Percentiles rank a stretch among this genome's conserved stretches.
Evolutionary conservation across 2,113 vertebrate species (phyloP).

Genomic region (Chrysemys picta): DNA sequence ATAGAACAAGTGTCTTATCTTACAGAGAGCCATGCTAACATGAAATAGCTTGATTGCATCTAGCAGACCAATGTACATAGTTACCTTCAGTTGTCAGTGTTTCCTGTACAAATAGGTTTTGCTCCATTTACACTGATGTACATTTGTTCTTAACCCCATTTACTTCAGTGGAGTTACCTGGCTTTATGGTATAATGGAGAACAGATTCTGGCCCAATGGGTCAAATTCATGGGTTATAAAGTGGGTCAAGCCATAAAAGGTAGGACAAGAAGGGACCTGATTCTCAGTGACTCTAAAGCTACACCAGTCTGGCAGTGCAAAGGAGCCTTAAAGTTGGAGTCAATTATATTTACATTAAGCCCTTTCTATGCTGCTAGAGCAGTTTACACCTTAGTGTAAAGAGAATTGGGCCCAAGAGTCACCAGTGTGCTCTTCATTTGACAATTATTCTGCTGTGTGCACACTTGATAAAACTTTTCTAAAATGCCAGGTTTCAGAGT

Average conservation of each 20-base stretch:
- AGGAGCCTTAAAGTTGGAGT: background rate
- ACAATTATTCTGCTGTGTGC: background rate
- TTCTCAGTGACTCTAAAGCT: background rate
- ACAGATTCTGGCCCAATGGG: background rate
- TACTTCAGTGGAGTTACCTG: slow-evolving; percentile 16
- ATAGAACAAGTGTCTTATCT: background rate
- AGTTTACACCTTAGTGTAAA: background rate
- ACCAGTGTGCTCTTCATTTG: background rate
- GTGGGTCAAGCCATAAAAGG: background rate
- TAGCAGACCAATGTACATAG: background rate
- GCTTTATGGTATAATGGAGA: background rate
- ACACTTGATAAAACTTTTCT: background rate
- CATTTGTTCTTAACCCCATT: background rate
- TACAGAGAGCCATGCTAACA: background rate
- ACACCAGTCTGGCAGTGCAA: background rate
- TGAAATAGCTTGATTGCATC: background rate
- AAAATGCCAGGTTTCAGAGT: background rate
- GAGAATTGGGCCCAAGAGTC: background rate
- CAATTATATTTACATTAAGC: background rate
- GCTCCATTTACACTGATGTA: background rate
- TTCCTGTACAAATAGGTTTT: background rate
- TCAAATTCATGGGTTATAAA: background rate
- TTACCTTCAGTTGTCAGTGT: background rate
- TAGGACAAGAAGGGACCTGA: background rate
- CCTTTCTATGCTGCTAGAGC: background rate